A percentile compares a stretch with the other conserved stretches of the same genome.
Conservation (phyloP, 2,113 vertebrate species). For the Amia ocellicauda region DNA sequence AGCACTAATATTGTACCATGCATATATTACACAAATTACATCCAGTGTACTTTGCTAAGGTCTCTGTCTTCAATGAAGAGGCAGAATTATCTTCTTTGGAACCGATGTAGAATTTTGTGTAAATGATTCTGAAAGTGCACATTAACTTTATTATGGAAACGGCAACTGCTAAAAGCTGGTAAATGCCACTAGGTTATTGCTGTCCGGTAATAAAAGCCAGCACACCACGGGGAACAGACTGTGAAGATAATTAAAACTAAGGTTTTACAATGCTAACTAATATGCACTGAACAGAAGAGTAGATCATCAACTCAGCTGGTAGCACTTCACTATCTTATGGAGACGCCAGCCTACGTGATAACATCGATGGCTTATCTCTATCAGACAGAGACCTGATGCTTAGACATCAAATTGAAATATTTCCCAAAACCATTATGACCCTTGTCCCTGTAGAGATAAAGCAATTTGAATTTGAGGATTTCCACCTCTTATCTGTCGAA, state of each 20-base stretch:
- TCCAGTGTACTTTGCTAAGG: too few relatives aligned
- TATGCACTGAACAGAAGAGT: not conserved
- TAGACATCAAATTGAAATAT: not conserved
- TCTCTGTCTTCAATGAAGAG: too few relatives aligned
- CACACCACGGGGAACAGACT: not conserved
- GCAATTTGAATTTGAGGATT: too few relatives aligned
- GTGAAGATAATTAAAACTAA: conserved; percentile 14
- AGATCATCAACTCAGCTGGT: not conserved
- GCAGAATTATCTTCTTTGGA: too few relatives aligned
- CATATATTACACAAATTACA: too few relatives aligned
- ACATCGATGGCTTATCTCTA: not conserved
- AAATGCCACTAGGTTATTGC: conserved; percentile 19
- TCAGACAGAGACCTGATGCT: not conserved
- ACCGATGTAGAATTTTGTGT: not conserved
- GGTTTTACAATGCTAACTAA: not conserved
- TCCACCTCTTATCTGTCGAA: too few relatives aligned
- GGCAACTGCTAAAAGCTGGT: conserved; percentile 1
- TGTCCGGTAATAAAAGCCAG: conserved; percentile 16
- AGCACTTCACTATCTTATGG: not conserved
- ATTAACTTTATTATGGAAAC: conserved; percentile 7
- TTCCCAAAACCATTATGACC: too few relatives aligned
- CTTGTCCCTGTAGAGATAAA: too few relatives aligned
- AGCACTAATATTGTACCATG: too few relatives aligned
- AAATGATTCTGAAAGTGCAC: not conserved
- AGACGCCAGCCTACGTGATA: not conserved